Conservation (phyloP, 2,888 invertebrate genomes). For the Lycia hirtaria region DNA sequence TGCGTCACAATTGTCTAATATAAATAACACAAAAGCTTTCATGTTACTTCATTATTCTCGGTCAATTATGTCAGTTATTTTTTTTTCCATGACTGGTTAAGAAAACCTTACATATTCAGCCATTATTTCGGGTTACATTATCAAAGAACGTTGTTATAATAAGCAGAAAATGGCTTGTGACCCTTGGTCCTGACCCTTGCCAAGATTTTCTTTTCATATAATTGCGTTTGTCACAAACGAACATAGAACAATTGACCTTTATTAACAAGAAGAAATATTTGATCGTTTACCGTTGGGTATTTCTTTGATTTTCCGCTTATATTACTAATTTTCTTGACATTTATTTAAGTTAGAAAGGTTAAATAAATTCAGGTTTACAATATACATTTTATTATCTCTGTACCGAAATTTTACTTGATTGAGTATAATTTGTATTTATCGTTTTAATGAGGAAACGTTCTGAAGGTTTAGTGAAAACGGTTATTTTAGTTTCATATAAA, state of each 20-base stretch:
- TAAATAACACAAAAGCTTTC: neutral
- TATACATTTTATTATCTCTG: neutral
- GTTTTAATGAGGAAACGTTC: neutral
- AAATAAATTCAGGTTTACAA: neutral
- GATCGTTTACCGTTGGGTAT: conserved; percentile 10
- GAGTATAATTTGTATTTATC: neutral
- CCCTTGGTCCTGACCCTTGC: conserved; percentile 12
- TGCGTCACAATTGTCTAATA: no score
- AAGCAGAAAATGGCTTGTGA: conserved; percentile 12
- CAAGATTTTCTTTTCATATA: conserved; percentile 28
- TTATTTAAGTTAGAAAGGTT: conserved; percentile 7
- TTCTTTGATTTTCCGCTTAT: conserved; percentile 14
- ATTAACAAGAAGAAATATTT: conserved; percentile 21
- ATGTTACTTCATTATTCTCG: neutral
- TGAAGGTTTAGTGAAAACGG: no score
- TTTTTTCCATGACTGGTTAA: neutral
- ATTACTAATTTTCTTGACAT: neutral
- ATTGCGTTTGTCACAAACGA: conserved; percentile 26
- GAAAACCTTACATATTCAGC: conserved; percentile 5
- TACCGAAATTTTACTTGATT: neutral
- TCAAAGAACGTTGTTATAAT: conserved; percentile 8
- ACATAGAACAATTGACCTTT: conserved; percentile 26
- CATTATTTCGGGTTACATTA: conserved; percentile 9
- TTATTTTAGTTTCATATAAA: no score
- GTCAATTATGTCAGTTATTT: neutral